Evolutionary conservation across 2,888 invertebrate genomes (phyloP), one percentile per base, ranked within the genome.

Genomic region (Sphinx pinastri): DNA sequence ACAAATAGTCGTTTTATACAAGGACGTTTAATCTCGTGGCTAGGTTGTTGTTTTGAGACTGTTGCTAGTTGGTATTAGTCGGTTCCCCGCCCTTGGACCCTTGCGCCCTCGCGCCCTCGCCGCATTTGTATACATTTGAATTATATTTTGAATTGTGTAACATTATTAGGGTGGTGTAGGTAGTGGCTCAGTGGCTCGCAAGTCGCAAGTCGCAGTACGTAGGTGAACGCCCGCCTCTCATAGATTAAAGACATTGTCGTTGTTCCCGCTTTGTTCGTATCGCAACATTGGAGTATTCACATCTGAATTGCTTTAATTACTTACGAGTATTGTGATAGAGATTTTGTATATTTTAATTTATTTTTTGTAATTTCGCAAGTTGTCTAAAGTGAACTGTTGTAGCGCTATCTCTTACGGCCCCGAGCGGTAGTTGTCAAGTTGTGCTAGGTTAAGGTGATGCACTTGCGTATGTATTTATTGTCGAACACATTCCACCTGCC

Each of bases 261-360:
- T 79, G 83, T 81, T 80, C 84, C 84, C 88, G 90, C 90, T 88
- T 88, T 85, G 84, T 88, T 88, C 85, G 88, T 89, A 89, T 90
- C 88, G 88, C 91, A 87, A 91, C 88, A 85, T 91, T 90, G 92
- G 92, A 93, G 92, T 92, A 92, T 93, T 93, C 93, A 93, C 93
- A 92, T 88, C 90, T 92, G 92, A 91, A 92, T 93, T 88, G 94
- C 94, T 94, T 94, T 93, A 94, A 93, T 93, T 94, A 93, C 93
- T 93, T 94, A 93, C 94, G 92, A 93, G 93, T 93, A 93, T 94
- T 94, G 94, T 93, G 94, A 93, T 94, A 94, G 94, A 94, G 93
- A 93, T 94, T 93, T 93, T 94, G 93, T 94, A 93, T 94, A 93
- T 93, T 93, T 92, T 94, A 93, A 94, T 93, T 94, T 93, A 93